These are phyloP conservation scores for Bostrychus sinensis DNA, from an alignment of 2,113 vertebrate species.

Conservation along the genomic window DNA sequence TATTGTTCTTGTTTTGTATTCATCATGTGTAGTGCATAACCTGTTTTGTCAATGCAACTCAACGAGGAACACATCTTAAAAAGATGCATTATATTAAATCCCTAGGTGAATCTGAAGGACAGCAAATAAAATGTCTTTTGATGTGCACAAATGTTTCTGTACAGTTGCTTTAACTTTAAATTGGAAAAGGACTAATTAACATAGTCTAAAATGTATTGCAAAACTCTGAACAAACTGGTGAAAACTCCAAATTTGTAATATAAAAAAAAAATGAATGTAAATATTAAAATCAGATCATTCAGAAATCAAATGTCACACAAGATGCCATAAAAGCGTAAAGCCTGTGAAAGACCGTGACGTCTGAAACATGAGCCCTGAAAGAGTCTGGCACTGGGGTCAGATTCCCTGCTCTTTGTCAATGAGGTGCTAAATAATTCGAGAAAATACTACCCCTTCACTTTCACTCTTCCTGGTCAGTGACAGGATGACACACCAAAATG, in stretches of 20 bases:
- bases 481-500: conserved; percentile 2
- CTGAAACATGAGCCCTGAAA: conserved; percentile 70
- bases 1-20: not conserved
- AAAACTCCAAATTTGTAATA: not conserved
- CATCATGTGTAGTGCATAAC: too few species aligned
- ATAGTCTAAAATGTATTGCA: not conserved
- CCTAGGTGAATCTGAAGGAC: too few species aligned
- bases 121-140: too few species aligned
- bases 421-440: conserved; percentile 78
- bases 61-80: too few species aligned
- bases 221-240: too few species aligned
- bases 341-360: conserved; percentile 16
- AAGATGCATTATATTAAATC: too few species aligned
- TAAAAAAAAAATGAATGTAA: not conserved
- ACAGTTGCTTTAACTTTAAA: too few species aligned
- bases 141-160: too few species aligned
- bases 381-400: conserved; percentile 53
- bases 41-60: too few species aligned
- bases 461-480: conserved; percentile 49
- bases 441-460: conserved; percentile 61
- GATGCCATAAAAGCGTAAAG: conserved; percentile 31
- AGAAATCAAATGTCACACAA: conserved; percentile 62
- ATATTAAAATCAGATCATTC: conserved; percentile 18
- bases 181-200: too few species aligned
- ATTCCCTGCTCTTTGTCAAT: conserved; percentile 71